A percentile compares a stretch with the other conserved stretches of the same genome.
phyloP scores from a whole-genome alignment of 1,140 invertebrate genomes.

The Brachionus paranguensis region DNA sequence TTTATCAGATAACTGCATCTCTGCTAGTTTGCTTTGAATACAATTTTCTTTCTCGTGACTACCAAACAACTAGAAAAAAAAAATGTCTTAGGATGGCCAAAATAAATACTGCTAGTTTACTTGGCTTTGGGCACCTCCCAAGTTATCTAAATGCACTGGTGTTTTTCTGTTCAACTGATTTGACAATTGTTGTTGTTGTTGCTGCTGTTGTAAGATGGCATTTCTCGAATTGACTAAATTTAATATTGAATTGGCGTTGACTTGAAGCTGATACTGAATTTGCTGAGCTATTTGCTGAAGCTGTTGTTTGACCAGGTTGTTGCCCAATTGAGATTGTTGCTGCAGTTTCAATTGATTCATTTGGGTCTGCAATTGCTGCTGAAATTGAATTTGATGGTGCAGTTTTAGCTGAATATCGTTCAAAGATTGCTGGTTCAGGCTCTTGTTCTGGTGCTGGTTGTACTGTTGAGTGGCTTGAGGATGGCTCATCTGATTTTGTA shows the following conservation, averaged over 20 bases:
- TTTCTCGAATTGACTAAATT: background rate
- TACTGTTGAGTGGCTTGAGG: background rate
- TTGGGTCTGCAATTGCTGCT: conserved; percentile 17
- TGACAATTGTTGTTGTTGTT: background rate
- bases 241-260: background rate
- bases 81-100: background rate
- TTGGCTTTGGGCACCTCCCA: background rate
- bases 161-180: background rate
- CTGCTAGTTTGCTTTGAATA: conserved; percentile 17
- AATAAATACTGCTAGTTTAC: background rate
- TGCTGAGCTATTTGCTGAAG: conserved; percentile 21
- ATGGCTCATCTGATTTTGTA: background rate
- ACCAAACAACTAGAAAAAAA: background rate
- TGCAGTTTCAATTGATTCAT: conserved; percentile 22
- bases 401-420: conserved; percentile 17
- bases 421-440: background rate
- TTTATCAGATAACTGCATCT: background rate
- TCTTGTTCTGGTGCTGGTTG: background rate
- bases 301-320: background rate
- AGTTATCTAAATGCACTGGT: background rate
- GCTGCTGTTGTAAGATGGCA: background rate
- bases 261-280: conserved; percentile 15
- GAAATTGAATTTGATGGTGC: conserved; percentile 9
- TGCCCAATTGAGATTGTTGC: background rate
- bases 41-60: conserved; percentile 4